Conservation (phyloP, 2,888 invertebrate genomes). For the Athalia rosae region DNA sequence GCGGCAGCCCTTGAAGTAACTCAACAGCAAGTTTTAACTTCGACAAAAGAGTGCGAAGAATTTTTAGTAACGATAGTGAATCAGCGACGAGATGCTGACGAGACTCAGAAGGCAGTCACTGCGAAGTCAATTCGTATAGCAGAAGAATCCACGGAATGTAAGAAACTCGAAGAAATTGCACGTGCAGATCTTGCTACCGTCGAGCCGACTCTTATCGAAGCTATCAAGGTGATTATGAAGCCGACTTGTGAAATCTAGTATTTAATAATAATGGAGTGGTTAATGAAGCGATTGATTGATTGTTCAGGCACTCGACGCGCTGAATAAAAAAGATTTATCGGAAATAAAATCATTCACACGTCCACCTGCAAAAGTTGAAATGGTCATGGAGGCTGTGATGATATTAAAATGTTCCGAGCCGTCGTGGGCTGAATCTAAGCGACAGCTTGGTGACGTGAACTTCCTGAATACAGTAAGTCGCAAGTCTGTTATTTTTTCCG, state of each 20-base stretch:
- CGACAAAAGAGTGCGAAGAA: slow-evolving; percentile 89
- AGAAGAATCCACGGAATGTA: slow-evolving; percentile 88
- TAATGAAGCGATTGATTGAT: background rate
- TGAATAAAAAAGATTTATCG: slow-evolving; percentile 91
- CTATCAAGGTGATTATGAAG: slow-evolving; percentile 76
- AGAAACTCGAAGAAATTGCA: slow-evolving; percentile 87
- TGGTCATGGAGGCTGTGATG: slow-evolving; percentile 93
- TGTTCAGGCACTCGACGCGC: slow-evolving; percentile 83
- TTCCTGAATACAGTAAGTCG: slow-evolving; percentile 79
- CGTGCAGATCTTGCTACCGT: slow-evolving; percentile 89
- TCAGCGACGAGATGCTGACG: slow-evolving; percentile 89
- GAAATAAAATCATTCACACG: slow-evolving; percentile 93
- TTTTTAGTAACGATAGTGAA: slow-evolving; percentile 88
- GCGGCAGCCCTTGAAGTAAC: slow-evolving; percentile 87
- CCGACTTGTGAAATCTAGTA: no score
- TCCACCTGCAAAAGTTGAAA: slow-evolving; percentile 91
- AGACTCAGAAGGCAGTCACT: slow-evolving; percentile 83
- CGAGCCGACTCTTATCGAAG: slow-evolving; percentile 91
- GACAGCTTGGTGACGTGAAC: slow-evolving; percentile 87
- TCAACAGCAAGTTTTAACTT: slow-evolving; percentile 83
- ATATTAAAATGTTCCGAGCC: slow-evolving; percentile 87
- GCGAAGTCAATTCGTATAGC: slow-evolving; percentile 83
- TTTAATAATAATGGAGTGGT: no score
- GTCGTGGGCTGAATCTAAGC: slow-evolving; percentile 91
- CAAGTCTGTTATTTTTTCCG: background rate